Conservation (phyloP, 2,797 vertebrate genomes). For the Acanthurus leucopareius region DNA sequence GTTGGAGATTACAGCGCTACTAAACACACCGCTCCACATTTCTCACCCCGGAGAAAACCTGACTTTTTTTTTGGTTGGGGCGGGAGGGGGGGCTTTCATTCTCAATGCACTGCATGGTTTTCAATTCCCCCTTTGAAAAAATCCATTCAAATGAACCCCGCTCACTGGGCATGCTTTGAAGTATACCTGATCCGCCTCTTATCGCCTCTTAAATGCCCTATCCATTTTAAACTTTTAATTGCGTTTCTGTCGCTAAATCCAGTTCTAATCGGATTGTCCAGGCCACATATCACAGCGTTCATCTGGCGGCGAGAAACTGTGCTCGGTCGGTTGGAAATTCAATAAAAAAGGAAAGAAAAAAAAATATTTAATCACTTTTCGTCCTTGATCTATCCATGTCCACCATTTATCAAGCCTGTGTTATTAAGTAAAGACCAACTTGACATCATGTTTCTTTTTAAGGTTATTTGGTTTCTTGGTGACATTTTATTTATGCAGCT, state of each 20-base stretch:
- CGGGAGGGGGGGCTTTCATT: conserved; percentile 48
- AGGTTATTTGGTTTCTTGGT: conserved; percentile 43
- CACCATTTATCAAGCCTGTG: conserved; percentile 1
- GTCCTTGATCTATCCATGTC: conserved; percentile 12
- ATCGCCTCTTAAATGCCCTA: conserved; percentile 70
- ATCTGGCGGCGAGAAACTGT: conserved; percentile 71
- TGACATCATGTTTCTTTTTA: conserved; percentile 12
- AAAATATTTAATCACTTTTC: conserved; percentile 3
- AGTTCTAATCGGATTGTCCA: conserved; percentile 78
- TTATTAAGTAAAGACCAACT: conserved; percentile 10
- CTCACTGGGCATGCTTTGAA: conserved; percentile 76
- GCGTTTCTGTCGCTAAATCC: conserved; percentile 77
- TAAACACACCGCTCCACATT: conserved; percentile 52
- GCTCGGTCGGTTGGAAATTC: conserved; percentile 72
- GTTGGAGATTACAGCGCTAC: conserved; percentile 41
- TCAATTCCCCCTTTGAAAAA: conserved; percentile 68
- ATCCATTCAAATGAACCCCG: conserved; percentile 73
- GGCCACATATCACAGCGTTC: conserved; percentile 72
- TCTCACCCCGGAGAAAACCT: conserved; percentile 40
- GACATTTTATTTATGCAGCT: conserved; percentile 63
- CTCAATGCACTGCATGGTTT: conserved; percentile 70
- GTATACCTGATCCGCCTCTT: conserved; percentile 76
- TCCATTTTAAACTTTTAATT: conserved; percentile 83
- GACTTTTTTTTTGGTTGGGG: conserved; percentile 10
- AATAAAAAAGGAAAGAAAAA: conserved; percentile 20